Evolutionary conservation across 1,140 invertebrate genomes (phyloP), one percentile per base, ranked within the genome.

Genomic region (Araneus ventricosus): DNA sequence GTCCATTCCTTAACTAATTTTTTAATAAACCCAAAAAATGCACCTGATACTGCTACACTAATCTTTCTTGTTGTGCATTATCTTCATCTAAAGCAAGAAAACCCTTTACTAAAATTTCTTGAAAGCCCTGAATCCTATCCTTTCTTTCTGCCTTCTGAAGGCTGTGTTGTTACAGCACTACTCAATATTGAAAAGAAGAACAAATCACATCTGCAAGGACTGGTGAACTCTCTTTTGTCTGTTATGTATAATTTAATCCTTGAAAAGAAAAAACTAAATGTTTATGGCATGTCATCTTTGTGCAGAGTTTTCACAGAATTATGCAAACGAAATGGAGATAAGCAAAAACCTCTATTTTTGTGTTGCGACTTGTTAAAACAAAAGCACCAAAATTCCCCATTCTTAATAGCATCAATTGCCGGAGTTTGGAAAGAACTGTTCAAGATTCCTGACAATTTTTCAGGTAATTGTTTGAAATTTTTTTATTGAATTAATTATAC

Each of bases 391-490:
- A 20, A 34, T 75, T 14, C 70, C 17, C 30, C 70, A 34, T 22
- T 37, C 30, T 20, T 75, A 20, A 14, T 75, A 37, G 70, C 30
- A 34, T 75, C 30, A 0, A 20, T 75, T 37, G 34, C 10, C 20
- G 70, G 34, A 75, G 70, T 75, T 34, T 75, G 70, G 70, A 75
- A 75, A 37, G 70, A 75, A 75, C 14, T 34, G 6, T 75, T 75
- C 37, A 0, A 37, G 4, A 22, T 75, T 17, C 34, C 70, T 20
- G 4, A 37, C 34, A 17, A 75, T 75, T 37, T 37, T 0, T 34
- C 30, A 27, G 34, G 70, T 75, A 75, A 75, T 70, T 70, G 14
- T 70, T 70, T 70, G 22, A 63, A 63, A 63, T 24, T 63, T 24
- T 1, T n/a, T 63, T n/a, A n/a, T 7, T 24, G 5, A 63, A 5